Conservation (phyloP, 2,888 invertebrate genomes). For the Ophraella communa region DNA sequence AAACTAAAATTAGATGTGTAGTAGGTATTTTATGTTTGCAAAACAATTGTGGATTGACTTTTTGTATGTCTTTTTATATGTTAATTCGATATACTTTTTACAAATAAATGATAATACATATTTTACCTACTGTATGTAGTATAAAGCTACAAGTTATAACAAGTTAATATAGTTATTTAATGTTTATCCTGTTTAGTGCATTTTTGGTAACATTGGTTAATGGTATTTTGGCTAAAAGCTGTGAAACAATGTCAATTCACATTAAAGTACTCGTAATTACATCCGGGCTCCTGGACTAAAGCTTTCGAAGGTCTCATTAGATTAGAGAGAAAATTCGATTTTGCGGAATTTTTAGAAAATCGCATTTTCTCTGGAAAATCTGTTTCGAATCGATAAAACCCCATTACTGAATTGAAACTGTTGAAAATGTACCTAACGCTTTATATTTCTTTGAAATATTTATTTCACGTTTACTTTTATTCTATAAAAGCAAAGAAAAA, state of each 20-base stretch:
- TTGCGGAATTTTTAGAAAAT: conserved; percentile 1
- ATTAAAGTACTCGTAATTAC: background rate
- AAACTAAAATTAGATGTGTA: too few relatives aligned
- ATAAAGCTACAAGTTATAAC: too few relatives aligned
- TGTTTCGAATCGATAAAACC: conserved; percentile 3
- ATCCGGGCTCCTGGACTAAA: background rate
- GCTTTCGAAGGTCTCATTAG: background rate
- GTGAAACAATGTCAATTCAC: background rate
- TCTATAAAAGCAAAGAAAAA: background rate
- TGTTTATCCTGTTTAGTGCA: too few relatives aligned
- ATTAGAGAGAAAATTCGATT: conserved; percentile 4
- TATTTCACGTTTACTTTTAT: conserved; percentile 5
- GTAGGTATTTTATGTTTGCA: too few relatives aligned
- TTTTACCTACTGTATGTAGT: too few relatives aligned
- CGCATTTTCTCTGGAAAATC: conserved; percentile 1
- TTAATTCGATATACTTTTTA: too few relatives aligned
- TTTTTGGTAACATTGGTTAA: too few relatives aligned
- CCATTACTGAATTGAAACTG: conserved; percentile 4
- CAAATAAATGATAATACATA: too few relatives aligned
- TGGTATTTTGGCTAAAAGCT: too few relatives aligned
- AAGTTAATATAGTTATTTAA: too few relatives aligned
- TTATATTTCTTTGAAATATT: conserved; percentile 7
- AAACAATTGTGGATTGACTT: too few relatives aligned
- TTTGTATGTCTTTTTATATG: too few relatives aligned
- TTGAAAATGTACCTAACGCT: background rate